Conservation (phyloP, 2,113 vertebrate genomes). For the Corythaixoides concolor region DNA sequence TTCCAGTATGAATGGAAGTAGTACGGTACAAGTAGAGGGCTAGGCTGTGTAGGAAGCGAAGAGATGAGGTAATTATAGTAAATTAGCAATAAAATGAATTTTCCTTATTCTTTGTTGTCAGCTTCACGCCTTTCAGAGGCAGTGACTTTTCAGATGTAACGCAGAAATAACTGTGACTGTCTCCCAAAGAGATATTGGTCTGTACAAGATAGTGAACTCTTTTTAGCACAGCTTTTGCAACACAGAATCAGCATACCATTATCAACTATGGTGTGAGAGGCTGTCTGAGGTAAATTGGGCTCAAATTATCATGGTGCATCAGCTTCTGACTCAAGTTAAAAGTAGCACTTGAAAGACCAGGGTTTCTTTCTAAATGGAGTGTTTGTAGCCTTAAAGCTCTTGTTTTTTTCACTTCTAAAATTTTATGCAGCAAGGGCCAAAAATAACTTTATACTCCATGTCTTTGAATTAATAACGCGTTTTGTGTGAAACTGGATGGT, state of each 20-base stretch:
- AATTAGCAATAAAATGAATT: not conserved
- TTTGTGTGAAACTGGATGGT: not conserved
- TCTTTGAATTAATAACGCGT: not conserved
- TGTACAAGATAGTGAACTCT: not conserved
- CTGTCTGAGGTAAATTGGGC: not conserved
- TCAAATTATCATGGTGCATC: not conserved
- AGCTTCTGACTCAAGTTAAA: not conserved
- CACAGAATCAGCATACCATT: not conserved
- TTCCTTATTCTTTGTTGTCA: not conserved
- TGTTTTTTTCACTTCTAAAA: not conserved
- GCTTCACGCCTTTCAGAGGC: not conserved
- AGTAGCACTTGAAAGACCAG: not conserved
- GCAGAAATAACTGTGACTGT: not conserved
- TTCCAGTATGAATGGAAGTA: not conserved
- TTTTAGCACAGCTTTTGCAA: not conserved
- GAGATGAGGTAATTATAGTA: not conserved
- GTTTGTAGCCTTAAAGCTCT: not conserved
- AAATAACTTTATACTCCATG: not conserved
- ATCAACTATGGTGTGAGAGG: not conserved
- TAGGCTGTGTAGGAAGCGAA: not conserved
- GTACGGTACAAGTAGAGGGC: not conserved
- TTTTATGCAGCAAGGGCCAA: not conserved
- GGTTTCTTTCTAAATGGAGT: not conserved
- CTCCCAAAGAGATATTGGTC: not conserved
- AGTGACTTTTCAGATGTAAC: not conserved